Evolutionary conservation across 2,888 invertebrate species (phyloP).

Genomic region (Petrolisthes manimaculis): DNA sequence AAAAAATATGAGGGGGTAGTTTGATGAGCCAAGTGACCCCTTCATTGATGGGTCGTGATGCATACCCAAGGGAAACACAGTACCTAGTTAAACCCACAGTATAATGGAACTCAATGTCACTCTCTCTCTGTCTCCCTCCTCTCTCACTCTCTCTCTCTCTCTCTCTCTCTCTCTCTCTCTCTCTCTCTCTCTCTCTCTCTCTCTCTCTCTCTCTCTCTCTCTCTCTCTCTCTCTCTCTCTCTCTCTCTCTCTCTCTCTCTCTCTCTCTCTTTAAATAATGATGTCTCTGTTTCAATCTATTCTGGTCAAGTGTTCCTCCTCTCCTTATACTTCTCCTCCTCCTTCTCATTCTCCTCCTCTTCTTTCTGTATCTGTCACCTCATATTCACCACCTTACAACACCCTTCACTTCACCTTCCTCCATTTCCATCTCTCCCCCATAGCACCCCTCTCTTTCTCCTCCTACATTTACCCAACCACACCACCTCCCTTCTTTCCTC

Average conservation of each 20-base stretch:
- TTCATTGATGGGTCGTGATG: no score
- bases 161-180: neutral
- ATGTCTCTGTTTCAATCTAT: neutral
- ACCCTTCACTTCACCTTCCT: neutral
- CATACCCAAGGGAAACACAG: no score
- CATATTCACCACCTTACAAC: no score
- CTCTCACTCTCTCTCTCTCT: neutral
- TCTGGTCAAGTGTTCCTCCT: neutral
- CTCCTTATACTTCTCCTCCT: neutral
- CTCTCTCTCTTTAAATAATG: neutral
- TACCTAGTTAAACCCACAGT: no score
- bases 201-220: neutral
- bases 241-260: neutral
- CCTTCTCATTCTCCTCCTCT: neutral
- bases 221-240: slow-evolving; percentile 10
- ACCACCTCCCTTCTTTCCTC: neutral
- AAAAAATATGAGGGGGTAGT: no score
- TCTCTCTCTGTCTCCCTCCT: slow-evolving; percentile 16
- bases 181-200: neutral
- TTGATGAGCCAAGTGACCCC: no score
- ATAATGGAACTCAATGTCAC: no score
- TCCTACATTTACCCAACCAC: neutral
- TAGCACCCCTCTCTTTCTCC: neutral
- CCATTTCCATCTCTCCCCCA: neutral
- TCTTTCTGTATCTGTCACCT: no score